Percentiles rank a stretch among this genome's conserved stretches.
phyloP scores from a whole-genome alignment of 2,888 invertebrate species.

The Stenchaetothrips biformis region DNA sequence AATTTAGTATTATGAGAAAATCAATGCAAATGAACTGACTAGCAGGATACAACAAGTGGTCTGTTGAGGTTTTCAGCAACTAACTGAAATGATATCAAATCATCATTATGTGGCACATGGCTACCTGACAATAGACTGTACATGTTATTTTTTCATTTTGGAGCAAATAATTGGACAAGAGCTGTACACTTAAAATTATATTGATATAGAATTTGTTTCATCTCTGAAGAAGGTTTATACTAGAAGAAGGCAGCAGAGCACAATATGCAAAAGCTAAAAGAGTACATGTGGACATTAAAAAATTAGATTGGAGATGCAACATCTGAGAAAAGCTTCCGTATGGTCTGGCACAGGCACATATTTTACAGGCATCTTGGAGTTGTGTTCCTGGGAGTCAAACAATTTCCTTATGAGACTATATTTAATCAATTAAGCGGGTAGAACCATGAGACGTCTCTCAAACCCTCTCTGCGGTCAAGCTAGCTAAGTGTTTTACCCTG shows the following conservation, averaged over 20 bases:
- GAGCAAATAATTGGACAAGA: neutral
- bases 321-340: neutral
- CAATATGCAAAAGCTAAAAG: neutral
- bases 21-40: neutral
- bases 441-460: neutral
- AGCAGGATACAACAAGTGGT: neutral
- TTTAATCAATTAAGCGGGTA: neutral
- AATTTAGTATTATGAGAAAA: neutral
- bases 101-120: neutral
- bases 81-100: neutral
- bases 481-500: constrained; percentile 15
- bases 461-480: neutral
- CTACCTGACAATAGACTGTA: neutral
- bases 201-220: too few relatives aligned
- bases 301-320: neutral
- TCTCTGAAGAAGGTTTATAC: too few relatives aligned
- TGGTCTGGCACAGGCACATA: neutral
- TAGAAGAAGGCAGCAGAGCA: neutral
- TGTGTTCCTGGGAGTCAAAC: too few relatives aligned
- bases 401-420: neutral
- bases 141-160: neutral
- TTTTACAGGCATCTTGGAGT: too few relatives aligned
- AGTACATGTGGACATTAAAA: neutral
- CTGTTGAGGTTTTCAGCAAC: neutral
- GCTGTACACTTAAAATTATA: too few relatives aligned